Conservation (phyloP, 2,888 invertebrate genomes). For the Aelia acuminata region DNA sequence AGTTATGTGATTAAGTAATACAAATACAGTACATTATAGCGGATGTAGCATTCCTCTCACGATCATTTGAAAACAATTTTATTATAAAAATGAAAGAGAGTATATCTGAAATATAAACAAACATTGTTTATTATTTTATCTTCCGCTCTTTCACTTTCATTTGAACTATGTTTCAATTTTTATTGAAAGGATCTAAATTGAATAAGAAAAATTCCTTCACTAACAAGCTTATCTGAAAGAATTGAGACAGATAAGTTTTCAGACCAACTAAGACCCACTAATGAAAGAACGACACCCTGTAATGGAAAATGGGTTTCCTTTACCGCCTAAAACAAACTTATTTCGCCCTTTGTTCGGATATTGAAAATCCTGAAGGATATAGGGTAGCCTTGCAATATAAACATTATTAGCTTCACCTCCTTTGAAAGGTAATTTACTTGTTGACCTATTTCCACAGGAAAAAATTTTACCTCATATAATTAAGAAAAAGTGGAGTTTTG, state of each 20-base stretch:
- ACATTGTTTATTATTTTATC: neutral
- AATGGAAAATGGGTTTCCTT: slow-evolving; percentile 37
- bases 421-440: neutral
- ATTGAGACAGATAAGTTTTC: slow-evolving; percentile 1
- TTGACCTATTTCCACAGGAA: neutral
- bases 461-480: neutral
- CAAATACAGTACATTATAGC: too few relatives aligned
- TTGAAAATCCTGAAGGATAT: slow-evolving; percentile 20
- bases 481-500: neutral
- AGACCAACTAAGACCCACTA: slow-evolving; percentile 15
- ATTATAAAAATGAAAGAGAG: too few relatives aligned
- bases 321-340: slow-evolving; percentile 24
- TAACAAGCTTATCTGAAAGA: neutral
- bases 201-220: neutral
- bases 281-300: slow-evolving; percentile 28
- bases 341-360: slow-evolving; percentile 28
- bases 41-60: too few relatives aligned
- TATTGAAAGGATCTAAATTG: neutral
- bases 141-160: neutral
- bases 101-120: too few relatives aligned
- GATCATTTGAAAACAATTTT: too few relatives aligned
- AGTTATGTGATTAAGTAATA: too few relatives aligned
- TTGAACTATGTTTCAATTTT: neutral
- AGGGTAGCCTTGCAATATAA: slow-evolving; percentile 6
- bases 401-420: slow-evolving; percentile 19